A percentile compares a stretch with the other conserved stretches of the same genome.
phyloP scores from a whole-genome alignment of 2,888 invertebrate genomes.

The Leucania comma region DNA sequence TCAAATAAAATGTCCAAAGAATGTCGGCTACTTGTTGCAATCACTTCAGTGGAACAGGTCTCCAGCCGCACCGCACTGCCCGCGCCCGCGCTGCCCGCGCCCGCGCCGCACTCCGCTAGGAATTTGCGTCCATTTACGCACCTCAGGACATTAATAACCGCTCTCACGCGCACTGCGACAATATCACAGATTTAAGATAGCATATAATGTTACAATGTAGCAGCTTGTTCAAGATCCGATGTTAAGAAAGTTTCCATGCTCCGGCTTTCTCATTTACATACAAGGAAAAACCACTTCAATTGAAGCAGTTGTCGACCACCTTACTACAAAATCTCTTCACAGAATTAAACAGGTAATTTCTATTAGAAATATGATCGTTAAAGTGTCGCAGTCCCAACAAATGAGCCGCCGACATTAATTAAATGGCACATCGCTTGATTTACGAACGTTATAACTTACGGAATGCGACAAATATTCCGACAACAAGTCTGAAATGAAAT shows the following conservation, averaged over 20 bases:
- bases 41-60: conserved; percentile 52
- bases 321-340: conserved; percentile 7
- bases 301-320: background rate
- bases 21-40: conserved; percentile 29
- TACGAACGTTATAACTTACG: conserved; percentile 41
- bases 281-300: conserved; percentile 27
- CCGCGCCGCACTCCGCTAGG: conserved; percentile 9
- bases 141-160: conserved; percentile 46
- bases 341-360: conserved; percentile 29
- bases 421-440: conserved; percentile 40
- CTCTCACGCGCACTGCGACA: conserved; percentile 20
- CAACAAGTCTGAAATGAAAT: conserved; percentile 40
- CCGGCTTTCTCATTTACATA: conserved; percentile 40
- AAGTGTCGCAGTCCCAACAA: conserved; percentile 35
- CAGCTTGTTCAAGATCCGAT: conserved; percentile 25
- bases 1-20: conserved; percentile 13
- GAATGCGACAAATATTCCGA: conserved; percentile 59
- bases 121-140: conserved; percentile 58
- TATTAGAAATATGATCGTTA: conserved; percentile 32
- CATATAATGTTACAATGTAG: conserved; percentile 34
- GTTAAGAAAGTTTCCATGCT: conserved; percentile 33
- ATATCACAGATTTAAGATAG: conserved; percentile 19
- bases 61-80: too few relatives aligned
- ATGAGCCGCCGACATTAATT: conserved; percentile 45
- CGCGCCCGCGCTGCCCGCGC: background rate